phyloP scores from a whole-genome alignment of 2,113 vertebrate genomes.

The Eublepharis macularius region DNA sequence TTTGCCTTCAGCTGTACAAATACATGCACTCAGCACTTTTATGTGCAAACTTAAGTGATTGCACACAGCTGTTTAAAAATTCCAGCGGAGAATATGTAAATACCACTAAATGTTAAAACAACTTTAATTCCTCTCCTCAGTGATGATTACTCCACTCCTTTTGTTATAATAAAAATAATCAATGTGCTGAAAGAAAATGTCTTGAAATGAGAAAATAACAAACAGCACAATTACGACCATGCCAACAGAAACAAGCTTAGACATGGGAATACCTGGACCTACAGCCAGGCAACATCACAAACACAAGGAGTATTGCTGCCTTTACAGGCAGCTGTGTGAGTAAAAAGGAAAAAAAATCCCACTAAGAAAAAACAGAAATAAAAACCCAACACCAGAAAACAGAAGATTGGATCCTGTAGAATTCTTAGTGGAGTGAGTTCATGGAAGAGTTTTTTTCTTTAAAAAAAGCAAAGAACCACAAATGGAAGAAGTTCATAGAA shows the following conservation, averaged over 20 bases:
- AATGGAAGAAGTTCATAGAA: too few relatives aligned
- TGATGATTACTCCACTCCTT: background rate
- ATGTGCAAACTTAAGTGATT: background rate
- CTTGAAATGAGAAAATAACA: background rate
- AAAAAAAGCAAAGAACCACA: too few relatives aligned
- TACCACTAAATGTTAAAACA: background rate
- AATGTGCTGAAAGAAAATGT: rapidly evolving
- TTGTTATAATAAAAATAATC: background rate
- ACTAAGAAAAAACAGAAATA: background rate
- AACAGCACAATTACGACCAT: background rate
- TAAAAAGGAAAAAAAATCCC: background rate
- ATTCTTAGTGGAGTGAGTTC: too few relatives aligned
- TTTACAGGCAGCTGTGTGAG: background rate
- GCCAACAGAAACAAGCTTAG: background rate
- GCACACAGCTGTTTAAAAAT: background rate
- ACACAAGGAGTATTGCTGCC: too few relatives aligned
- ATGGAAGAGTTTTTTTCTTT: too few relatives aligned
- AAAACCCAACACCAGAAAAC: background rate
- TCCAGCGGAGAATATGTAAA: background rate
- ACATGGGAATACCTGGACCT: background rate
- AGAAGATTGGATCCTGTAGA: too few relatives aligned
- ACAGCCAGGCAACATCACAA: background rate
- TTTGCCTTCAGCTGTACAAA: constrained; percentile 22
- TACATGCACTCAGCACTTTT: background rate
- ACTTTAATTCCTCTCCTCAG: background rate